These are phyloP conservation scores for Myioborus melanocephalus DNA, from an alignment of 2,797 vertebrate species.

Conservation along the genomic window DNA sequence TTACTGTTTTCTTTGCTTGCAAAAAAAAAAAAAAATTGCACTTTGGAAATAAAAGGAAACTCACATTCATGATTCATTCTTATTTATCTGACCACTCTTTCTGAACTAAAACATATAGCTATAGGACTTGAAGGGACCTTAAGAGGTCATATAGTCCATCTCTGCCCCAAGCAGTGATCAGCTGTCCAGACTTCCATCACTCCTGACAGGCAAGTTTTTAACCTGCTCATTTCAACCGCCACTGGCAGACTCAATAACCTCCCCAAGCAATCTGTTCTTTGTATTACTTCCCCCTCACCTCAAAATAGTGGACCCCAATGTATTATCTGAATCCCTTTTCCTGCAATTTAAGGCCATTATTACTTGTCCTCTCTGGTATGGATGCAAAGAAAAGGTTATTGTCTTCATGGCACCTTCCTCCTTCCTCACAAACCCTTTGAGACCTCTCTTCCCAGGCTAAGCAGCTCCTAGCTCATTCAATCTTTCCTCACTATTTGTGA, in stretches of 20 bases:
- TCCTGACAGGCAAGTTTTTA: slow-evolving; percentile 29
- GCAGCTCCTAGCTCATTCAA: background rate
- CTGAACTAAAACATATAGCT: background rate
- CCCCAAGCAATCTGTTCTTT: slow-evolving; percentile 6
- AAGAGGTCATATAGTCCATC: background rate
- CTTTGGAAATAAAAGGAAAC: background rate
- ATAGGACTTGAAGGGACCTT: background rate
- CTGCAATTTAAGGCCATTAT: slow-evolving; percentile 17
- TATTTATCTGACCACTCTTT: background rate
- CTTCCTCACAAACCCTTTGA: background rate
- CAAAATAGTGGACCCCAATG: slow-evolving; percentile 22
- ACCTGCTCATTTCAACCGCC: background rate
- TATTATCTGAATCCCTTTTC: slow-evolving; percentile 50
- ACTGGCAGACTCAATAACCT: background rate
- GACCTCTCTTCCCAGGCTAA: background rate
- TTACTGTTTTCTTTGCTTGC: background rate
- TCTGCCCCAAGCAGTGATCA: background rate
- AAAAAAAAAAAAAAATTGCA: background rate
- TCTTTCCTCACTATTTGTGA: background rate
- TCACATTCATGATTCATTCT: background rate
- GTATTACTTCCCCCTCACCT: background rate
- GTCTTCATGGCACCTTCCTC: background rate
- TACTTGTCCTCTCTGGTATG: background rate
- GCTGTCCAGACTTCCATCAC: slow-evolving; percentile 25
- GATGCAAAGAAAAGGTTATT: slow-evolving; percentile 7